Percentiles rank a stretch among this genome's conserved stretches.
Evolutionary conservation across 2,113 vertebrate genomes (phyloP).

Genomic region (Opisthocomus hoazin): DNA sequence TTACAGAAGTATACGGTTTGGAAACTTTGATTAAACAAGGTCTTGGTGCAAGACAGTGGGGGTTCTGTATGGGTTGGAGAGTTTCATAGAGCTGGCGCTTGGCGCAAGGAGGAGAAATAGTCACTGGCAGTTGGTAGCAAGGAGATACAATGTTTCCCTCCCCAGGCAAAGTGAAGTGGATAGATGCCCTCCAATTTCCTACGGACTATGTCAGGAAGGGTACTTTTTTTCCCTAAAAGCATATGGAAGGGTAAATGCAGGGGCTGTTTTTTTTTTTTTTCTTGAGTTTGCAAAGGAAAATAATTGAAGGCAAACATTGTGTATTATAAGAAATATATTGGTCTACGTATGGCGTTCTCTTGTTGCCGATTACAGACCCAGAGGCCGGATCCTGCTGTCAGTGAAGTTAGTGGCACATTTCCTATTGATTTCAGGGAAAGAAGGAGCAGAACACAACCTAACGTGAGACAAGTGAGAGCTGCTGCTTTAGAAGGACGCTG

Average conservation of each 20-base stretch:
- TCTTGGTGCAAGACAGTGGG: not conserved
- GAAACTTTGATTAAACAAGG: not conserved
- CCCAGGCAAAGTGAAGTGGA: not conserved
- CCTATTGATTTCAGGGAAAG: not conserved
- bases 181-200: not conserved
- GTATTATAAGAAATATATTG: not conserved
- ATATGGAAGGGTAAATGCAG: not conserved
- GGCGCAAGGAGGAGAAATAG: not conserved
- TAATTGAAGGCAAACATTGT: not conserved
- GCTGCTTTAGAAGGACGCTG: not conserved
- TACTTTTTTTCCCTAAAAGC: constrained; percentile 13
- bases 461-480: not conserved
- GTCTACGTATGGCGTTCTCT: not conserved
- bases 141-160: not conserved
- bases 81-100: not conserved
- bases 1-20: not conserved
- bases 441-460: not conserved
- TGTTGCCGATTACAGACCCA: not conserved
- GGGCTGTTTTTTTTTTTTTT: not conserved
- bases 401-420: not conserved
- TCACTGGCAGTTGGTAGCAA: not conserved
- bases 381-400: not conserved
- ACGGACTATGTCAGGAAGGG: not conserved
- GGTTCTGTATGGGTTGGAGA: not conserved
- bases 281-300: constrained; percentile 30